These are phyloP conservation scores for Gymnorhina tibicen DNA, from an alignment of 2,113 vertebrate genomes.

Conservation along the genomic window DNA sequence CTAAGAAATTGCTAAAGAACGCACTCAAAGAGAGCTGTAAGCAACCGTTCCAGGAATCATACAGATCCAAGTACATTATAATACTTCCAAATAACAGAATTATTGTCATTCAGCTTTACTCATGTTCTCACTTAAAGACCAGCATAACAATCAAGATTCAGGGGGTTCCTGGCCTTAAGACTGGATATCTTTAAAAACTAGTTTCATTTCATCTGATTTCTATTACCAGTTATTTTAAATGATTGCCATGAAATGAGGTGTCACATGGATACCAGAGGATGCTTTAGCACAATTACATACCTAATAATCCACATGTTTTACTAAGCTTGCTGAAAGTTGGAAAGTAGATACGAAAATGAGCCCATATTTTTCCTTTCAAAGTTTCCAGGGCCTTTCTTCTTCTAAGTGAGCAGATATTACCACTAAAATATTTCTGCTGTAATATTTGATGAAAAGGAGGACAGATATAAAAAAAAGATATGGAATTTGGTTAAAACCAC, in stretches of 20 bases:
- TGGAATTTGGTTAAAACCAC: neutral
- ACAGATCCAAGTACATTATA: neutral
- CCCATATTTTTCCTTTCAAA: neutral
- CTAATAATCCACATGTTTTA: slow-evolving; percentile 7
- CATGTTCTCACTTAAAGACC: neutral
- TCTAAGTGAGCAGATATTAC: neutral
- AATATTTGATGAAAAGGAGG: neutral
- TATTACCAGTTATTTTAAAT: slow-evolving; percentile 32
- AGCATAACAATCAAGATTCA: neutral
- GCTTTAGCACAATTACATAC: neutral
- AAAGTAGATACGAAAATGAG: neutral
- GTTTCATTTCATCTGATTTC: slow-evolving; percentile 17
- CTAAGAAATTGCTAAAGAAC: neutral
- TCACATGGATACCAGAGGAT: slow-evolving; percentile 22
- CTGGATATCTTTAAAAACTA: neutral
- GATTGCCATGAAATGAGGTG: slow-evolving; percentile 4
- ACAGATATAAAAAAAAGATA: neutral
- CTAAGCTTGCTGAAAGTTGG: neutral
- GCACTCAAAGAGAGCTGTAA: neutral
- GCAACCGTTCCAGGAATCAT: neutral
- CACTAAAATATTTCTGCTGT: neutral
- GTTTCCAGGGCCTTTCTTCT: neutral
- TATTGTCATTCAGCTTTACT: neutral
- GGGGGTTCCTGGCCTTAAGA: neutral
- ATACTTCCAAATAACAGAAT: slow-evolving; percentile 10